Percentiles rank a stretch among this genome's conserved stretches.
phyloP scores from a whole-genome alignment of 2,797 vertebrate species.

The Catamblyrhynchus diadema region DNA sequence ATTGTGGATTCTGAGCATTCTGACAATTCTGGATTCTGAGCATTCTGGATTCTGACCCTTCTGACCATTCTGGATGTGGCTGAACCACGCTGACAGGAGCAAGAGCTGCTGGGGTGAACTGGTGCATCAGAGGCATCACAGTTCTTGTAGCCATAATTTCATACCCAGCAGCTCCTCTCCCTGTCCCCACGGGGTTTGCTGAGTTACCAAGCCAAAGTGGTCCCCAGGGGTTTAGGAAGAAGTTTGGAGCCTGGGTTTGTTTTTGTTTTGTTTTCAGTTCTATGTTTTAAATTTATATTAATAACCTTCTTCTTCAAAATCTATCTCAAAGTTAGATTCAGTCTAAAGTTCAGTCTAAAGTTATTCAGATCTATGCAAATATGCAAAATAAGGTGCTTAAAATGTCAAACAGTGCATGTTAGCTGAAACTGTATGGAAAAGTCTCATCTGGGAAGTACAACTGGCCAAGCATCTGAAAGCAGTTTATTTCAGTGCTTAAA shows the following conservation, averaged over 20 bases:
- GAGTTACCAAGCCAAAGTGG: not conserved
- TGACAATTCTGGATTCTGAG: too few species aligned
- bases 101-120: not conserved
- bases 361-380: not conserved
- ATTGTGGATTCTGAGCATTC: rapidly evolving
- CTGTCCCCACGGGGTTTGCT: not conserved
- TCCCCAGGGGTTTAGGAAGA: not conserved
- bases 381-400: not conserved
- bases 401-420: not conserved
- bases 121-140: not conserved
- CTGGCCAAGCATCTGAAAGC: not conserved
- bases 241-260: not conserved
- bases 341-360: not conserved
- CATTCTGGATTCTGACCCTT: not conserved
- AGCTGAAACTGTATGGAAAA: not conserved
- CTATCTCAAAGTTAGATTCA: not conserved
- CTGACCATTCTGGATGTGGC: not conserved
- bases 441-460: not conserved
- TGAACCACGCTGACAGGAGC: not conserved
- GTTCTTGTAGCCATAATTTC: not conserved
- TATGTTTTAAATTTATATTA: not conserved
- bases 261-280: not conserved
- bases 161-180: not conserved
- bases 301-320: not conserved
- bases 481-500: not conserved